These are phyloP conservation scores for Paramormyrops hopkinsi DNA, from an alignment of 2,797 vertebrate genomes.

Conservation along the genomic window DNA sequence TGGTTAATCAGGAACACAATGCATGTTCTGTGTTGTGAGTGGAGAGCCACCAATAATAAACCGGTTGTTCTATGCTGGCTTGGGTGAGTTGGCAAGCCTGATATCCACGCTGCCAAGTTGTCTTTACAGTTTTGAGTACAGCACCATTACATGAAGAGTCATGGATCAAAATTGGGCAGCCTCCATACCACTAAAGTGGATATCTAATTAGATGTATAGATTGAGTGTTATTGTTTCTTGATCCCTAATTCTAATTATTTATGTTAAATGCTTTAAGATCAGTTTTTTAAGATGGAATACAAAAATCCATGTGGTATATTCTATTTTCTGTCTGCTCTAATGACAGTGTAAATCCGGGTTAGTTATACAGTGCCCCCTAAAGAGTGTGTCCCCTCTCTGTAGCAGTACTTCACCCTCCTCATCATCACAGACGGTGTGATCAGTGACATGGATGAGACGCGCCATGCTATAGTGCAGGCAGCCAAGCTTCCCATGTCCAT, in stretches of 20 bases:
- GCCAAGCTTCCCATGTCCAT: constrained; percentile 97
- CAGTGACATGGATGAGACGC: constrained; percentile 97
- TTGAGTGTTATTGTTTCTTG: not conserved
- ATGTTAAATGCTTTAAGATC: not conserved
- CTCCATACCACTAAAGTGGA: not conserved
- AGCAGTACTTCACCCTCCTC: constrained; percentile 98
- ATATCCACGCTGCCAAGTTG: not conserved
- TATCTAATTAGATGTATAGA: not conserved
- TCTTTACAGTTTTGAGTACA: not conserved
- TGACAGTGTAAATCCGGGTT: not conserved
- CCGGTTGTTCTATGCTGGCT: not conserved
- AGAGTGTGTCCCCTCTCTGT: constrained; percentile 26
- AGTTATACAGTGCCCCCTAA: not conserved
- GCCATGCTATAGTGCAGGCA: constrained; percentile 85
- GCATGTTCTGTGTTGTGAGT: not conserved
- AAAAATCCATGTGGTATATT: not conserved
- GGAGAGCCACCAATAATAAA: not conserved
- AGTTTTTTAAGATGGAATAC: not conserved
- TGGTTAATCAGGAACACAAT: not conserved
- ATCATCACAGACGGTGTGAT: constrained; percentile 97
- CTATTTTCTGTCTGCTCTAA: not conserved
- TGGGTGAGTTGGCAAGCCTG: not conserved
- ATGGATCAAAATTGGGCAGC: not conserved
- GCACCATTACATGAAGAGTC: not conserved
- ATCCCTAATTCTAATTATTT: not conserved